These are phyloP conservation scores for Chaetodon auriga DNA, from an alignment of 2,113 vertebrate species.

Conservation along the genomic window DNA sequence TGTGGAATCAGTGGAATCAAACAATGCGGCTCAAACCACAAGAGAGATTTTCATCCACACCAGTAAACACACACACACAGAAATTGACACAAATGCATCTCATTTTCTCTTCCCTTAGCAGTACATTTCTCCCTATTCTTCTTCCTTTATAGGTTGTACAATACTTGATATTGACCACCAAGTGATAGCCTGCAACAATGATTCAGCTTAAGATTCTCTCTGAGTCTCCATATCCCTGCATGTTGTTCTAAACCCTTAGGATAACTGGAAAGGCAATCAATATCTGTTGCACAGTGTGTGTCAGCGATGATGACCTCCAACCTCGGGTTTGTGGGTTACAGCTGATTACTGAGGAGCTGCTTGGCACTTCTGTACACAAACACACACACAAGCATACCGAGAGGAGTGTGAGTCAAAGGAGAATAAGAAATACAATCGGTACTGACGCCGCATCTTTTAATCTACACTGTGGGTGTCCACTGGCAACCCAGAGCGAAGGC, in stretches of 20 bases:
- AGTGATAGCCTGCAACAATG: slow-evolving; percentile 6
- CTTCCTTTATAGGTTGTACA: background rate
- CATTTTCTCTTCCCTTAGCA: slow-evolving; percentile 40
- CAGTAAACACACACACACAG: slow-evolving; percentile 29
- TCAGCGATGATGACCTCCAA: slow-evolving; percentile 60
- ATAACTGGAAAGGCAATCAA: slow-evolving; percentile 49
- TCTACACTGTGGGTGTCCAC: slow-evolving; percentile 61
- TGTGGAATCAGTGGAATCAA: slow-evolving; percentile 82
- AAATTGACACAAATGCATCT: slow-evolving; percentile 62
- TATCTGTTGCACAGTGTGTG: slow-evolving; percentile 39
- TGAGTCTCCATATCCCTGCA: background rate
- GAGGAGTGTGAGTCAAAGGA: slow-evolving; percentile 30
- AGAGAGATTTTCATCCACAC: slow-evolving; percentile 68
- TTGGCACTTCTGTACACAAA: background rate
- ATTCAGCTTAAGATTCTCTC: slow-evolving; percentile 5
- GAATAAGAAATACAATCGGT: slow-evolving; percentile 64
- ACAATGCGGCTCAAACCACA: slow-evolving; percentile 76
- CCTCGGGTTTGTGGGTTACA: slow-evolving; percentile 48
- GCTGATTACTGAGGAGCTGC: slow-evolving; percentile 54
- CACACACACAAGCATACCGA: slow-evolving; percentile 12
- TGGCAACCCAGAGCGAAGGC: slow-evolving; percentile 44
- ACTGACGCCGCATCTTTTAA: slow-evolving; percentile 62
- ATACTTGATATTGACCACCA: slow-evolving; percentile 12
- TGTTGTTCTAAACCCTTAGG: slow-evolving; percentile 26
- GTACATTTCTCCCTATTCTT: slow-evolving; percentile 1